Percentiles rank a stretch among this genome's conserved stretches.
Conservation (phyloP, 2,888 invertebrate species). For the Bembecia ichneumoniformis region DNA sequence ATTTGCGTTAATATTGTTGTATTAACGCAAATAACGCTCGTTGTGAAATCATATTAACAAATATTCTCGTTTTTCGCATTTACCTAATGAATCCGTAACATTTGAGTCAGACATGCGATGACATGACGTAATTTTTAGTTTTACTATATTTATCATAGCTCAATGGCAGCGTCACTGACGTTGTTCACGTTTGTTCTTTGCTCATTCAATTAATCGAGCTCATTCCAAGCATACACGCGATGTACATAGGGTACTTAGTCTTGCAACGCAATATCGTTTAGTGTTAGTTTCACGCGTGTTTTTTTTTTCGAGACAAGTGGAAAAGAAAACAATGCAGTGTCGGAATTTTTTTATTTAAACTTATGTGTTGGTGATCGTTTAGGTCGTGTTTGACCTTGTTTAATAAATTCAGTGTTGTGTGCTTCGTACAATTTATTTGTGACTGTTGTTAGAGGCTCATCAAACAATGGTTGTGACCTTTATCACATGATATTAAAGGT, state of each 20-base stretch:
- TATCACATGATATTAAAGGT: neutral
- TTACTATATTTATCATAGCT: slow-evolving; percentile 27
- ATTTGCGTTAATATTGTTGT: too few relatives aligned
- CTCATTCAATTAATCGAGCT: slow-evolving; percentile 15
- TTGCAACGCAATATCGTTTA: slow-evolving; percentile 8
- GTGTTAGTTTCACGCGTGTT: slow-evolving; percentile 2
- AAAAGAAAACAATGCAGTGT: neutral
- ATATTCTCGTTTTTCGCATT: slow-evolving; percentile 8
- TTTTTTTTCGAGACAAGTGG: neutral
- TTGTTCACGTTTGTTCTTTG: slow-evolving; percentile 15
- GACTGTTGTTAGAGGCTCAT: neutral
- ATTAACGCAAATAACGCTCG: too few relatives aligned
- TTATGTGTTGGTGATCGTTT: neutral
- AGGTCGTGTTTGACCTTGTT: neutral
- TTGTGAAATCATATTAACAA: neutral
- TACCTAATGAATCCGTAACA: slow-evolving; percentile 2
- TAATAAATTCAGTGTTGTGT: neutral
- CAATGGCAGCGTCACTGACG: slow-evolving; percentile 18
- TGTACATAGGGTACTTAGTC: neutral
- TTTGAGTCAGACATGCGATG: slow-evolving; percentile 9
- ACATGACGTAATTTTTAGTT: slow-evolving; percentile 30
- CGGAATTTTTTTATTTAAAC: neutral
- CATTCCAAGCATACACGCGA: slow-evolving; percentile 5
- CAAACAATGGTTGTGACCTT: neutral
- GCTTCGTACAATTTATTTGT: neutral